Evolutionary conservation across 2,888 invertebrate species (phyloP).

Genomic region (Crossocerus cetratus): DNA sequence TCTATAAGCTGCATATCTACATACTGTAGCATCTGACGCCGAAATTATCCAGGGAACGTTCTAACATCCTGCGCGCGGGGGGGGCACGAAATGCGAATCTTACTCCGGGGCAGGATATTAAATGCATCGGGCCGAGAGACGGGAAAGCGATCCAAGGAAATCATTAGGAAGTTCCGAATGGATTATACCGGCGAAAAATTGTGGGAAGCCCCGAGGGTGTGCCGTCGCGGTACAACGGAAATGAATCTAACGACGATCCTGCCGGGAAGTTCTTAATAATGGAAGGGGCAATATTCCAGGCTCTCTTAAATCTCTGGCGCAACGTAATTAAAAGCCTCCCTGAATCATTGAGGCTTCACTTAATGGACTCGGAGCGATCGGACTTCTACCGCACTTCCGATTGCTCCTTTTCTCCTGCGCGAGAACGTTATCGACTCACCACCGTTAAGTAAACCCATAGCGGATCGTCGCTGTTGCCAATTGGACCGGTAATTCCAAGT

Average conservation of each 20-base stretch:
- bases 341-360: conserved; percentile 34
- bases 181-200: conserved; percentile 7
- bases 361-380: conserved; percentile 26
- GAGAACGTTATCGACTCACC: no score
- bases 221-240: neutral
- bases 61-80: no score
- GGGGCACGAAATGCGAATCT: no score
- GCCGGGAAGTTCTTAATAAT: conserved; percentile 22
- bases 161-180: neutral
- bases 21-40: neutral
- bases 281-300: conserved; percentile 4
- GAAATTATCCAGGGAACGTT: no score
- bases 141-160: conserved; percentile 4
- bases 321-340: conserved; percentile 31
- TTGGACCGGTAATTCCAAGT: no score
- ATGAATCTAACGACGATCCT: conserved; percentile 13
- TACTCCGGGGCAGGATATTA: no score
- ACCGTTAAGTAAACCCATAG: no score
- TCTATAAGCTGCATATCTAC: conserved; percentile 12
- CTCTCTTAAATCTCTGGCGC: conserved; percentile 26
- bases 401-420: conserved; percentile 1
- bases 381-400: conserved; percentile 14
- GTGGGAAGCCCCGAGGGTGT: neutral
- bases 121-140: no score
- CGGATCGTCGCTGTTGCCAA: no score